phyloP scores from a whole-genome alignment of 2,888 invertebrate species.

The Ormyrus nitidulus region DNA sequence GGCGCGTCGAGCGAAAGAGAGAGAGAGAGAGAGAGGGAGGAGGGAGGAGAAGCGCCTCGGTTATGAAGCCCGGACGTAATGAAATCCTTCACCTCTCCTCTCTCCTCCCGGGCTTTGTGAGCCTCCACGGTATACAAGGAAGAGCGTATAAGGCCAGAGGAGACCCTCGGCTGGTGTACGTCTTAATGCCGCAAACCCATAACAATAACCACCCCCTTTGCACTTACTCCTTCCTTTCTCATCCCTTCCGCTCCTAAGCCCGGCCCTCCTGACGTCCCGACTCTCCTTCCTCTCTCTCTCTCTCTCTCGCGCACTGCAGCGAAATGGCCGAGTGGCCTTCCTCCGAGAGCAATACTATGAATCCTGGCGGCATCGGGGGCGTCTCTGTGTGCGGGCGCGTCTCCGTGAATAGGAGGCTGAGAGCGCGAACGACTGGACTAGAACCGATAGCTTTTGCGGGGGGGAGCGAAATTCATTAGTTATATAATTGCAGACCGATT shows the following conservation, averaged over 20 bases:
- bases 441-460: too few relatives aligned
- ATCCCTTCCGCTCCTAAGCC: background rate
- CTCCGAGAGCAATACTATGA: constrained; percentile 62
- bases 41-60: constrained; percentile 55
- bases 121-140: background rate
- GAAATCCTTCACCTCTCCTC: constrained; percentile 64
- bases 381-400: too few relatives aligned
- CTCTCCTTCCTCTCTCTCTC: too few relatives aligned
- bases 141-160: background rate
- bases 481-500: too few relatives aligned
- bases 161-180: constrained; percentile 59
- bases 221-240: constrained; percentile 22
- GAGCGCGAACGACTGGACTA: too few relatives aligned
- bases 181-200: constrained; percentile 74
- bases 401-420: too few relatives aligned
- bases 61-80: constrained; percentile 70
- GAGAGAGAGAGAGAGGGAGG: too few relatives aligned
- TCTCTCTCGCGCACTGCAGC: background rate
- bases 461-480: too few relatives aligned
- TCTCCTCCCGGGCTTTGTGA: constrained; percentile 1
- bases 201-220: constrained; percentile 71
- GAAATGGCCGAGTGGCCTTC: constrained; percentile 69
- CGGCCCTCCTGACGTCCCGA: background rate
- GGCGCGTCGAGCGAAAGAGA: constrained; percentile 53
- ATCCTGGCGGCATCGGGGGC: too few relatives aligned